phyloP scores from a whole-genome alignment of 30 jellyfish, hydroid and myxozoan genomes.

The Aurelia sp. region DNA sequence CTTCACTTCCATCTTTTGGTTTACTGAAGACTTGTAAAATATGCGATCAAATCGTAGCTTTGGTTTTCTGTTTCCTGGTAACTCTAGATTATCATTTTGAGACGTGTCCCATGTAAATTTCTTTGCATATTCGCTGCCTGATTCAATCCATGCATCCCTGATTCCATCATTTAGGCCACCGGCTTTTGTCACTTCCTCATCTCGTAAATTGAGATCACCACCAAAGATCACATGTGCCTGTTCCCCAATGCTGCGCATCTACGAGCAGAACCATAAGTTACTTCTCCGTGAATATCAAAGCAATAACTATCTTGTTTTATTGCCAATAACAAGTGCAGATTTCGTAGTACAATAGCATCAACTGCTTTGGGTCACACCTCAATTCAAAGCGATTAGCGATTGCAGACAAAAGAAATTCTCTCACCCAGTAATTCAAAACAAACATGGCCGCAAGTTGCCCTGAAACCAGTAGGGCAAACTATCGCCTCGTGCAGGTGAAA shows the following conservation, averaged over 20 bases:
- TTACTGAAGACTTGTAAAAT: conserved; percentile 34
- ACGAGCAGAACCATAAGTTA: neutral
- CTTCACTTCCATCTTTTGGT: conserved; percentile 5
- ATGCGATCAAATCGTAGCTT: conserved; percentile 83
- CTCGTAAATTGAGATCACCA: conserved; percentile 92
- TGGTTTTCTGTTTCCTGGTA: conserved; percentile 50
- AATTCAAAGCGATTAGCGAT: too few species aligned
- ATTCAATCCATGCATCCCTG: conserved; percentile 81
- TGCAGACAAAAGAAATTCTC: too few species aligned
- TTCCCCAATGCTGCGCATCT: conserved; percentile 28
- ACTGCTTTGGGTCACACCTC: too few species aligned
- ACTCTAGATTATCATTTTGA: conserved; percentile 68
- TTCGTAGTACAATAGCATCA: too few species aligned
- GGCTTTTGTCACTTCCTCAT: conserved; percentile 47
- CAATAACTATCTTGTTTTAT: too few species aligned
- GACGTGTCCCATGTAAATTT: conserved; percentile 85
- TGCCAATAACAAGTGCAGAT: too few species aligned
- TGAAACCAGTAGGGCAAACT: too few species aligned
- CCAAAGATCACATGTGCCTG: conserved; percentile 66
- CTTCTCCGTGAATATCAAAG: too few species aligned
- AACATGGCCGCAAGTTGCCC: too few species aligned
- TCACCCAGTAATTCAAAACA: too few species aligned
- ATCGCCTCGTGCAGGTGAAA: too few species aligned
- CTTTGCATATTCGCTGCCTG: conserved; percentile 46
- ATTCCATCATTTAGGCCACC: conserved; percentile 72